These are phyloP conservation scores for Jaculus jaculus DNA, from an alignment of 2,113 vertebrate species.

Conservation along the genomic window DNA sequence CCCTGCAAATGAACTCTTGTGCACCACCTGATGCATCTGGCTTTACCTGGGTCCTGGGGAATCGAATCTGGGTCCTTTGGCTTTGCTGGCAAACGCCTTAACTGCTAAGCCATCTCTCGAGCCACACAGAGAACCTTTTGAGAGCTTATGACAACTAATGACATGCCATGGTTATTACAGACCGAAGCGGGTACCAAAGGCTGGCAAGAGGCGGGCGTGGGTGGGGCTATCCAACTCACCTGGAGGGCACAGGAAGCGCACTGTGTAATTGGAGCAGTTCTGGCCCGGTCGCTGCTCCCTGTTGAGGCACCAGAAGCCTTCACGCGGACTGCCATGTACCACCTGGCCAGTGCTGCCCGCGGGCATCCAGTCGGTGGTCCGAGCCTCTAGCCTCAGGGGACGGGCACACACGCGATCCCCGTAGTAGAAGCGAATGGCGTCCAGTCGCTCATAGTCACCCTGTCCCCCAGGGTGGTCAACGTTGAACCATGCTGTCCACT, in stretches of 20 bases:
- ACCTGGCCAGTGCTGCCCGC: slow-evolving; percentile 88
- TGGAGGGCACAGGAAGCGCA: slow-evolving; percentile 90
- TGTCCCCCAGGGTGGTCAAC: slow-evolving; percentile 92
- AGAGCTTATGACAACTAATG: neutral
- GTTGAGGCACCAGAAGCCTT: slow-evolving; percentile 95
- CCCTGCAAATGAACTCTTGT: too few species aligned
- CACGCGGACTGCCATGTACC: slow-evolving; percentile 86
- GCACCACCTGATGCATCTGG: too few species aligned
- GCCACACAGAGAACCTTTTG: too few species aligned
- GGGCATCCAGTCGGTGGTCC: slow-evolving; percentile 91
- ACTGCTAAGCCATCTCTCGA: too few species aligned
- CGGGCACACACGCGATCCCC: slow-evolving; percentile 86
- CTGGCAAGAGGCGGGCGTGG: neutral
- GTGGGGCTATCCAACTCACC: slow-evolving; percentile 78
- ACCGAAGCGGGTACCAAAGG: accelerated
- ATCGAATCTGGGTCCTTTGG: too few species aligned
- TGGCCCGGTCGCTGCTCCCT: slow-evolving; percentile 88
- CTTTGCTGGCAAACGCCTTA: too few species aligned
- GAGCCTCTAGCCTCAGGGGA: slow-evolving; percentile 89
- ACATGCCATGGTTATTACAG: neutral
- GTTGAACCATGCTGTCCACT: slow-evolving; percentile 95
- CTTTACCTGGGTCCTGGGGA: too few species aligned
- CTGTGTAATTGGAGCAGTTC: slow-evolving; percentile 90
- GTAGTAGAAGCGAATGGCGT: slow-evolving; percentile 93
- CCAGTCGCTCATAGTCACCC: slow-evolving; percentile 92